Conservation (phyloP, 2,797 vertebrate species). For the Staurois parvus region DNA sequence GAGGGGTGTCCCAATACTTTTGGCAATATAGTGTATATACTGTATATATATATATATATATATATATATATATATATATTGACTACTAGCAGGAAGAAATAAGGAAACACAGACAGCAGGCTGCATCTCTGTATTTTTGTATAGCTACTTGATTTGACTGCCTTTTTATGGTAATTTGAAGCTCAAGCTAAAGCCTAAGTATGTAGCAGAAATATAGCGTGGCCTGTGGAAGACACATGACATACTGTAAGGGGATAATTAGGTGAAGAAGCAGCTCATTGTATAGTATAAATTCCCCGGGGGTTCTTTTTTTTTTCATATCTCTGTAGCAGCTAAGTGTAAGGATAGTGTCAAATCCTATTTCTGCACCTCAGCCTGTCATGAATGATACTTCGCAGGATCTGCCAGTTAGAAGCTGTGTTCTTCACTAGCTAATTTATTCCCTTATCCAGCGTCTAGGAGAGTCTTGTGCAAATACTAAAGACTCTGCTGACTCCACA, state of each 20-base stretch:
- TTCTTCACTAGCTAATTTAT: slow-evolving; percentile 19
- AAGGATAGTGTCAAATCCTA: slow-evolving; percentile 32
- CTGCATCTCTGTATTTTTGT: slow-evolving; percentile 11
- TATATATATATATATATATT: neutral
- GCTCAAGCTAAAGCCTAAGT: neutral
- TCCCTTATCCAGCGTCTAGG: slow-evolving; percentile 3
- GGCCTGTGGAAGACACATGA: slow-evolving; percentile 5
- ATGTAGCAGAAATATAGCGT: neutral
- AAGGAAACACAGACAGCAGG: neutral
- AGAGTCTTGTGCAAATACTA: neutral
- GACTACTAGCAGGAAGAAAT: neutral
- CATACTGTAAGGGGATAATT: slow-evolving; percentile 20
- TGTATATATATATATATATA: no score
- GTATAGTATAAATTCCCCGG: slow-evolving; percentile 14
- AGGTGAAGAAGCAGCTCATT: slow-evolving; percentile 19
- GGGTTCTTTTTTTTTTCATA: slow-evolving; percentile 9
- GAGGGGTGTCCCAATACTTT: no score
- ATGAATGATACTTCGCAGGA: neutral
- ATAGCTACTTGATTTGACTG: neutral
- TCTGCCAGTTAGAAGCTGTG: slow-evolving; percentile 26
- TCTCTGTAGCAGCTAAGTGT: slow-evolving; percentile 23
- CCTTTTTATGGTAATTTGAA: neutral
- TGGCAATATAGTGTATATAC: no score
- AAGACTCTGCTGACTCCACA: neutral
- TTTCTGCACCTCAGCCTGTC: neutral